phyloP scores from a whole-genome alignment of 2,797 vertebrate genomes.

The Limosa lapponica region DNA sequence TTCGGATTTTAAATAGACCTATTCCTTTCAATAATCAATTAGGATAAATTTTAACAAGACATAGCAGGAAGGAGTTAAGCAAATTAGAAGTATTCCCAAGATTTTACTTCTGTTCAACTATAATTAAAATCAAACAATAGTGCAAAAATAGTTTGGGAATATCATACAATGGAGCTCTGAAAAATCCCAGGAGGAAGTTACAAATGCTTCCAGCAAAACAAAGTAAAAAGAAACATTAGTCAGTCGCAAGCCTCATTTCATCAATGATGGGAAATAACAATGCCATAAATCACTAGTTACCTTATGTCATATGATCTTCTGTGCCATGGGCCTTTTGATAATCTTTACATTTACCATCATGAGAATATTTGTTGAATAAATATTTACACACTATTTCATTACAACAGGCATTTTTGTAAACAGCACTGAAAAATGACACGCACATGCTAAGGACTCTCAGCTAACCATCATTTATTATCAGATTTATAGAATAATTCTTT shows the following conservation, averaged over 20 bases:
- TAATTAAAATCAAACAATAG: slow-evolving; percentile 76
- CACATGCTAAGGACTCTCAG: not conserved
- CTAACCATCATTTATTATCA: slow-evolving; percentile 9
- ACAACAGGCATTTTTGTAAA: slow-evolving; percentile 21
- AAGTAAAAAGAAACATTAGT: slow-evolving; percentile 79
- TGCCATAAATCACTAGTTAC: slow-evolving; percentile 76
- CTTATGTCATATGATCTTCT: slow-evolving; percentile 67
- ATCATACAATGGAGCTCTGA: slow-evolving; percentile 13
- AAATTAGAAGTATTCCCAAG: slow-evolving; percentile 57
- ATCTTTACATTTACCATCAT: slow-evolving; percentile 62
- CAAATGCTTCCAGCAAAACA: slow-evolving; percentile 78
- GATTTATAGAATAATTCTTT: slow-evolving; percentile 4
- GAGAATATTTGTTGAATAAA: slow-evolving; percentile 68
- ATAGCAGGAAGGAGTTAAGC: slow-evolving; percentile 40
- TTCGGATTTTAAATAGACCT: not conserved
- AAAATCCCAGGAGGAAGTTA: slow-evolving; percentile 71
- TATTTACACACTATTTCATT: slow-evolving; percentile 50
- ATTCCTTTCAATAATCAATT: slow-evolving; percentile 9
- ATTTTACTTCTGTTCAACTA: slow-evolving; percentile 58
- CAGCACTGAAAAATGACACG: slow-evolving; percentile 8
- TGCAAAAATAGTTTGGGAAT: slow-evolving; percentile 31
- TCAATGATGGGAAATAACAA: slow-evolving; percentile 68
- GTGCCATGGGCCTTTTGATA: slow-evolving; percentile 62
- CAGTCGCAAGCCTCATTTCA: slow-evolving; percentile 78
- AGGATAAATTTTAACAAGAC: not conserved